Percentiles rank a stretch among this genome's conserved stretches.
These are phyloP conservation scores for Xenopus laevis DNA, from an alignment of 2,113 vertebrate species.

Conservation along the genomic window DNA sequence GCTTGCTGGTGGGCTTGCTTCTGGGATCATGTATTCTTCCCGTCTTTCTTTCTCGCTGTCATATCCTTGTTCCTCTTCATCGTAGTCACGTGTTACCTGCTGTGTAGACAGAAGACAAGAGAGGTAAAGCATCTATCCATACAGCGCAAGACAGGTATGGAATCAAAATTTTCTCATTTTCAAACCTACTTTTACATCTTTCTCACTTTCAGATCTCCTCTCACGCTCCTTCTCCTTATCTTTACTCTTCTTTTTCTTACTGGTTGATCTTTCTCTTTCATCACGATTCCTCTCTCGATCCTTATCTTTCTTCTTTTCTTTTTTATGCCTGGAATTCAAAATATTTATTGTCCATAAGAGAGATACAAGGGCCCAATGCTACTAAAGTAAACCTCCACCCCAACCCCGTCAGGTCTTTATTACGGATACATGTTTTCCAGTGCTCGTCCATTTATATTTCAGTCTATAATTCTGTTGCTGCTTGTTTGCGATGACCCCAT, in stretches of 20 bases:
- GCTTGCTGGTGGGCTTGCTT: slow-evolving; percentile 69
- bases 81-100: slow-evolving; percentile 96
- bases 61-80: slow-evolving; percentile 96
- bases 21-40: slow-evolving; percentile 73
- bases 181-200: slow-evolving; percentile 88
- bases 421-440: too few relatives aligned
- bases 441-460: too few relatives aligned
- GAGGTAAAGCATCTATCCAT: slow-evolving; percentile 47
- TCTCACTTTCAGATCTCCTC: slow-evolving; percentile 87
- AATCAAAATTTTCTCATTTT: slow-evolving; percentile 3
- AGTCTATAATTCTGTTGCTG: too few relatives aligned
- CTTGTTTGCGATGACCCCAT: too few relatives aligned
- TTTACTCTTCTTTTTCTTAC: slow-evolving; percentile 89
- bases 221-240: slow-evolving; percentile 93
- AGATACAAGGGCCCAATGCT: too few relatives aligned
- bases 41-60: slow-evolving; percentile 88
- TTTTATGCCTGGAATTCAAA: slow-evolving; percentile 80
- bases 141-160: accelerated
- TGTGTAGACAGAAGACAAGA: slow-evolving; percentile 53
- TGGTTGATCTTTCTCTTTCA: slow-evolving; percentile 87
- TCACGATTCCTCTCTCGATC: slow-evolving; percentile 81
- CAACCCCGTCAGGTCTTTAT: too few relatives aligned
- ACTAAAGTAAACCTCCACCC: too few relatives aligned
- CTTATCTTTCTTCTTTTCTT: slow-evolving; percentile 94
- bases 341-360: background rate